Evolutionary conservation across 2,113 vertebrate species (phyloP), one percentile per base, ranked within the genome.

Genomic region (Haemorhous mexicanus): DNA sequence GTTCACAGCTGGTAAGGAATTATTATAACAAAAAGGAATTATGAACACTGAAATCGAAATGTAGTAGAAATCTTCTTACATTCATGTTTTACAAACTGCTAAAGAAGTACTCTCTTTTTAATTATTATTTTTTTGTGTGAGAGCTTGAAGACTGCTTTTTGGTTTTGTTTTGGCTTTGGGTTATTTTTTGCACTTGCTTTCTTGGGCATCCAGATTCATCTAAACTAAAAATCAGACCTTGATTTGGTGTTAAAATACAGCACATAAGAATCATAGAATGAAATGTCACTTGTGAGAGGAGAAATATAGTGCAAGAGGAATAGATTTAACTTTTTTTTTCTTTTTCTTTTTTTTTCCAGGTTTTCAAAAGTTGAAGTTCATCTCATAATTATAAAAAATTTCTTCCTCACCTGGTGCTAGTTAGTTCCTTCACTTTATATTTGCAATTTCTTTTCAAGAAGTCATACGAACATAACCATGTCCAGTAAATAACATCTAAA

Each of bases 1-100:
- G 17, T 80, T 83, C 70, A 74, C 82, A 94, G 85, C 35, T 90
- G 70, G 33, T 83, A 93, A 39, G 82, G 62, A 83, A 81, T 61
- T 26, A 87, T 81, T 83, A 43, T 22, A 73, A 56, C 16, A 73
- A 84, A 85, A 77, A 35, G 18, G 18, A 85, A 80, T 63, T 84
- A 28, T 6, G 4, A 70, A 37, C 11, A 78, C 21, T 27, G 41
- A 84, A 78, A 64, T 46, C 0, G 50, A 70, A 90, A 63, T 46
- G 52, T 50, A 37, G 10, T 39, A 46, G 18, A 87, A 70, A 67
- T n/a, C 3, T 50, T 15, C 4, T 35, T 72, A 10, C 1, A 15
- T n/a, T 66, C 35, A 19, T n/a, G 2, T 39, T 93, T 90, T 58
- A 39, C 13, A 75, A 81, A 44, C 22, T 77, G 46, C 46, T 69